Evolutionary conservation across 2,797 vertebrate species (phyloP).

Genomic region (Melanotaenia trifasciata): DNA sequence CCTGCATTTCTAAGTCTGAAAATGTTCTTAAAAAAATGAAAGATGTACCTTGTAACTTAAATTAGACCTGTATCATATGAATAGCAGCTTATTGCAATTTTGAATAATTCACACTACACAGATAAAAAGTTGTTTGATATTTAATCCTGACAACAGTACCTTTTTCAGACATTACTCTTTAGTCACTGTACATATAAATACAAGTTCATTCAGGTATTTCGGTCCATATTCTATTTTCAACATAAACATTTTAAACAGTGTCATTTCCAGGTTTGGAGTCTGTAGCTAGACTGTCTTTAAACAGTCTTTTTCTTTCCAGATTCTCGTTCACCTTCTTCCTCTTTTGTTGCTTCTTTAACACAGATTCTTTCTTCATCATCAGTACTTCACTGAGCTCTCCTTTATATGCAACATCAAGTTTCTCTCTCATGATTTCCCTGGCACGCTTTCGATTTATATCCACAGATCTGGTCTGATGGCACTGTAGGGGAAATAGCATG

Average conservation of each 20-base stretch:
- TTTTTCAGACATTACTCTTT: neutral
- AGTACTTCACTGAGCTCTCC: conserved; percentile 88
- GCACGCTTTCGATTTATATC: conserved; percentile 91
- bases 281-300: conserved; percentile 82
- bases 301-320: conserved; percentile 88
- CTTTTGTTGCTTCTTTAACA: conserved; percentile 89
- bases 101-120: neutral
- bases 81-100: neutral
- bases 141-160: neutral
- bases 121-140: neutral
- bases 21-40: neutral
- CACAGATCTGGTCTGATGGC: conserved; percentile 94
- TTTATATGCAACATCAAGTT: conserved; percentile 89
- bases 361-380: conserved; percentile 80
- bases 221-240: neutral
- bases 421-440: conserved; percentile 89
- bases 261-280: conserved; percentile 60
- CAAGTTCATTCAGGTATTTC: neutral
- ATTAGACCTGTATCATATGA: neutral
- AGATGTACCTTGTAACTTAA: neutral
- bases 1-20: neutral
- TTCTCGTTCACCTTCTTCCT: conserved; percentile 87
- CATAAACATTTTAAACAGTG: conserved; percentile 25
- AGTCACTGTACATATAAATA: neutral
- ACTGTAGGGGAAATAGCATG: conserved; percentile 78